A percentile compares a stretch with the other conserved stretches of the same genome.
phyloP scores from a whole-genome alignment of 2,797 vertebrate genomes.

The Diceros bicornis region DNA sequence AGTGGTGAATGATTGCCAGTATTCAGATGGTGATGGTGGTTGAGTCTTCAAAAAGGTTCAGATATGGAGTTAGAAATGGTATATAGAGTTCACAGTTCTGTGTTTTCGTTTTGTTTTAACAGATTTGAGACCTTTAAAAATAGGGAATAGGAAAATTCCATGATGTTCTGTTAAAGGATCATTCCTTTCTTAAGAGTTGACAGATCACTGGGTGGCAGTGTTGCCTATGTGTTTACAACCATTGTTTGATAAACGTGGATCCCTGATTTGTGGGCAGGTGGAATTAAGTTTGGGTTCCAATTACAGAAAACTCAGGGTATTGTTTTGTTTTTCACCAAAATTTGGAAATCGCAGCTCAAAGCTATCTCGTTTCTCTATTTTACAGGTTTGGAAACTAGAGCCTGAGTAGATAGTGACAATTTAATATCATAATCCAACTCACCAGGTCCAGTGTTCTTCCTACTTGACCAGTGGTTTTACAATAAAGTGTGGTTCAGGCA shows the following conservation, averaged over 20 bases:
- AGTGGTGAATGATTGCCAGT: background rate
- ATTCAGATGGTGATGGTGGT: background rate
- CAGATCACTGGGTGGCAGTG: slow-evolving; percentile 78
- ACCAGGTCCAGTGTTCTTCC: background rate
- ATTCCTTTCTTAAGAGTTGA: background rate
- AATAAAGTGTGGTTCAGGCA: background rate
- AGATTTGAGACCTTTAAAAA: background rate
- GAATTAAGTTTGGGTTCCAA: background rate
- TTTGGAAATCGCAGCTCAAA: slow-evolving; percentile 37
- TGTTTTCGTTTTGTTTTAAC: background rate
- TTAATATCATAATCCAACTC: background rate
- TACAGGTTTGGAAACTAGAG: slow-evolving; percentile 27
- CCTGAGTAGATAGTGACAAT: background rate
- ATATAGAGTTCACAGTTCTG: background rate
- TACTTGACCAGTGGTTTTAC: background rate
- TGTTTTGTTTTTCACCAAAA: slow-evolving; percentile 32
- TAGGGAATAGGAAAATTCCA: background rate
- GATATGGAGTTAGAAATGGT: background rate
- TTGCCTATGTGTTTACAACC: slow-evolving; percentile 51
- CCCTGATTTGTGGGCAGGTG: background rate
- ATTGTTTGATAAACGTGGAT: slow-evolving; percentile 11
- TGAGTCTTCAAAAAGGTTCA: slow-evolving; percentile 20
- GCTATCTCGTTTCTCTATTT: background rate
- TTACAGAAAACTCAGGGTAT: slow-evolving; percentile 43
- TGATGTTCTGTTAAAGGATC: background rate